These are phyloP conservation scores for Danio aesculapii DNA, from an alignment of 2,797 vertebrate species.

Conservation along the genomic window DNA sequence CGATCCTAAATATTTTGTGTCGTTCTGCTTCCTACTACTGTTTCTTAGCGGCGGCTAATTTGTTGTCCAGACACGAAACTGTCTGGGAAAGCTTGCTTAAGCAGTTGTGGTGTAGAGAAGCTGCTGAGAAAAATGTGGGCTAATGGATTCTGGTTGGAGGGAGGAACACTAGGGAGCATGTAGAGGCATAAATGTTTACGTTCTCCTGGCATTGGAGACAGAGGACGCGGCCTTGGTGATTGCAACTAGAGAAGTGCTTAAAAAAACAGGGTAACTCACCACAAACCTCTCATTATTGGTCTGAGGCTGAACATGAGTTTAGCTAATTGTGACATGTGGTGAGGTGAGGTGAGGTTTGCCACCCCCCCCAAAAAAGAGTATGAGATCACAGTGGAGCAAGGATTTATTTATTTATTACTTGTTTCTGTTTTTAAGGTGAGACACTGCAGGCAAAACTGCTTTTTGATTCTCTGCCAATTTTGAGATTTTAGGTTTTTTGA, in stretches of 20 bases:
- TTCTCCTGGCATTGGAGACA: constrained; percentile 56
- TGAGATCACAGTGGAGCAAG: too few species aligned
- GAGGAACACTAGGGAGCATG: constrained; percentile 40
- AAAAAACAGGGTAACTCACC: constrained; percentile 13
- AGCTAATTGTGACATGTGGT: too few species aligned
- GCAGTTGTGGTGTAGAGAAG: constrained; percentile 45
- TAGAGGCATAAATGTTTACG: constrained; percentile 67
- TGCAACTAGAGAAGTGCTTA: constrained; percentile 22
- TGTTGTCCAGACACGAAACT: constrained; percentile 12
- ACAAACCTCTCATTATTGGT: constrained; percentile 64
- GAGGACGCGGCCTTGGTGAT: constrained; percentile 57
- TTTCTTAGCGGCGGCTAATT: neutral
- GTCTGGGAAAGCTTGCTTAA: constrained; percentile 53
- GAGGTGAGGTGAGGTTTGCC: too few species aligned
- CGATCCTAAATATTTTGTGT: constrained; percentile 1
- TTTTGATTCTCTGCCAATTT: too few species aligned
- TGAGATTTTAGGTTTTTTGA: too few species aligned
- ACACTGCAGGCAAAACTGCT: too few species aligned
- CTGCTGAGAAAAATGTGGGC: constrained; percentile 51
- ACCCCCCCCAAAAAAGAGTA: too few species aligned
- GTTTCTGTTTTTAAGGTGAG: too few species aligned
- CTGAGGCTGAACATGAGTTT: constrained; percentile 37
- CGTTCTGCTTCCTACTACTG: neutral
- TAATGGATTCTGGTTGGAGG: constrained; percentile 65
- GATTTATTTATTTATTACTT: too few species aligned